Conservation (phyloP, 1,140 invertebrate species). For the roundworm (Caenorhabditis elegans) region DNA sequence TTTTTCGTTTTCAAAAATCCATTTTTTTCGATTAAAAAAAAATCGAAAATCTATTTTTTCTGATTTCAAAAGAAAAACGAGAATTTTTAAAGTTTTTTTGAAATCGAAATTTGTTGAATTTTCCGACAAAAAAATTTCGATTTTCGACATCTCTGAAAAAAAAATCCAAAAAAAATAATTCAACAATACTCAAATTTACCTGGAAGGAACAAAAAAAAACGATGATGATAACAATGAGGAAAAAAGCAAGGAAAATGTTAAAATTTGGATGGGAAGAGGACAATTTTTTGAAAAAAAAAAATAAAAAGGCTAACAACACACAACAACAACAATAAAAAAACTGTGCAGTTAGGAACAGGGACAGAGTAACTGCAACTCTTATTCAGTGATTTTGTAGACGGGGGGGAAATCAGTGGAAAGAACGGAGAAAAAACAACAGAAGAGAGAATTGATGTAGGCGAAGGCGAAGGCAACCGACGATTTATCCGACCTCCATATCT, state of each 20-base stretch:
- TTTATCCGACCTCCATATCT: constrained; percentile 11
- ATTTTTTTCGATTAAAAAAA: no score
- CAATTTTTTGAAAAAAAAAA: not conserved
- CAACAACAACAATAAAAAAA: not conserved
- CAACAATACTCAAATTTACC: not conserved
- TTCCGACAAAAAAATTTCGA: no score
- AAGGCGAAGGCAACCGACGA: no score
- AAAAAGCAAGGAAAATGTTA: not conserved
- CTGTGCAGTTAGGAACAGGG: not conserved
- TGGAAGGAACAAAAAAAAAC: not conserved
- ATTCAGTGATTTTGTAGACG: not conserved
- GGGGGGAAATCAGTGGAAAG: not conserved
- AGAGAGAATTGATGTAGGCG: not conserved
- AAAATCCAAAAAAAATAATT: not conserved
- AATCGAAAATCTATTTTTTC: no score
- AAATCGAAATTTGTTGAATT: no score
- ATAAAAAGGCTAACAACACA: not conserved
- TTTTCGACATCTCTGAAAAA: no score
- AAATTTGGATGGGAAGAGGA: not conserved
- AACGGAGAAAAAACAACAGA: not conserved
- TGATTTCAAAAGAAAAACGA: no score
- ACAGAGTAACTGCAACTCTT: not conserved
- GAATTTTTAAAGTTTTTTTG: no score
- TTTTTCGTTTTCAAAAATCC: no score
- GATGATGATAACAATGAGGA: not conserved